Evolutionary conservation across 2,113 vertebrate species (phyloP), one percentile per base, ranked within the genome.

Genomic region (Pseudonaja textilis): DNA sequence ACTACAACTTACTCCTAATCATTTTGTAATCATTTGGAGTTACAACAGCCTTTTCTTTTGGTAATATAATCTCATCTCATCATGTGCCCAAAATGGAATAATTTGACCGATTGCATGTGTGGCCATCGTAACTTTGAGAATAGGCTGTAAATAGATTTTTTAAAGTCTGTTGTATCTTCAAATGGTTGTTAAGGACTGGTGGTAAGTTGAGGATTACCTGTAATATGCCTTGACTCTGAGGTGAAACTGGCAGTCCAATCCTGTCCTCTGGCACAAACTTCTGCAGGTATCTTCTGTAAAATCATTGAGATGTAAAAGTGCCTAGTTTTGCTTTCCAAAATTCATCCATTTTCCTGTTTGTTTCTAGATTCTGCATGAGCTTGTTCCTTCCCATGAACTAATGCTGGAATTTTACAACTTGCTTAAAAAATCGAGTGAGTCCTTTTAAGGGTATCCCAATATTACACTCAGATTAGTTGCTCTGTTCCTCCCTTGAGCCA

Each of bases 341-440:
- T 52, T 96, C 95, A 34, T 34, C 1, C 88, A 11, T 91, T 91
- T 93, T 20, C 89, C 55, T 45, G 91, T 39, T 94, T 92, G 88
- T 91, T 95, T 93, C 23, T 95, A 99, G 99, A 95, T 96, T 47
- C 98, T 99, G 92, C 96, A 97, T 86, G 64, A 94, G 2, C 96
- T 98, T 93, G 98, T 98, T 89, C 98, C 99, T 29, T 99, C 98
- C 95, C 99, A 99, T 93, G 98, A 98, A 91, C 94, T 99, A 92
- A 99, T 99, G 99, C 96, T 99, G 96, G 98, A 99, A 92, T 99
- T 98, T 94, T 97, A 97, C 92, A 93, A 55, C 11, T 96, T 99
- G 89, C 98, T 99, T 94, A 97, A 97, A 93, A 96, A 97, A 54
- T 98, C 98, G 96, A 98, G 99, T 99, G 98, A 97, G 95, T 95